A percentile compares a stretch with the other conserved stretches of the same genome.
These are phyloP conservation scores for Ennomos quercinarius DNA, from an alignment of 2,888 invertebrate species.

Conservation along the genomic window DNA sequence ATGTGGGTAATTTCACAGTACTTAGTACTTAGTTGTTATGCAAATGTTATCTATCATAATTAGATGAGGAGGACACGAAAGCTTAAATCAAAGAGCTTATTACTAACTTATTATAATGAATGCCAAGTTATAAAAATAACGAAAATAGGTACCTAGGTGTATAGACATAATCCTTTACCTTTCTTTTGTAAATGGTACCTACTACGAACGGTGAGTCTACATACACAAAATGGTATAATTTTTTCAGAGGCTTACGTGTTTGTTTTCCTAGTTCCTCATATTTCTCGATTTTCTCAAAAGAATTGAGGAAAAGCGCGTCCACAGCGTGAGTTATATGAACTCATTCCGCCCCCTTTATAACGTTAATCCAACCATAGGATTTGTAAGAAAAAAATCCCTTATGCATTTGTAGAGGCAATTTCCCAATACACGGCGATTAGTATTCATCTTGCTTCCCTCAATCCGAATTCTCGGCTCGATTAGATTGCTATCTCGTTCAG, in stretches of 20 bases:
- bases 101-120: no score
- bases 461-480: conserved; percentile 35
- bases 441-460: conserved; percentile 38
- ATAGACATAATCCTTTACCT: no score
- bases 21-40: no score
- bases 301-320: conserved; percentile 20
- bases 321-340: conserved; percentile 15
- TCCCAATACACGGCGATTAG: conserved; percentile 38
- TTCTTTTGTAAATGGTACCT: no score
- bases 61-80: no score
- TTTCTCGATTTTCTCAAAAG: conserved; percentile 12
- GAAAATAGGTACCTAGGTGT: no score
- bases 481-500: conserved; percentile 34
- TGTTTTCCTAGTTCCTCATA: conserved; percentile 4
- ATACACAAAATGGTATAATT: neutral
- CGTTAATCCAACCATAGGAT: conserved; percentile 19
- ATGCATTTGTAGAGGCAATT: conserved; percentile 33
- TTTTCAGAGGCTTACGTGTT: conserved; percentile 4
- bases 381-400: conserved; percentile 25
- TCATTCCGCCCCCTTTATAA: conserved; percentile 14
- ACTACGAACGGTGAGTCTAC: neutral
- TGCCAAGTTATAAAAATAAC: no score
- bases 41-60: no score
- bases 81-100: no score
- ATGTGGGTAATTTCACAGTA: no score